Percentiles rank a stretch among this genome's conserved stretches.
These are phyloP conservation scores for Lophius piscatorius DNA, from an alignment of 2,113 vertebrate genomes.

Conservation along the genomic window DNA sequence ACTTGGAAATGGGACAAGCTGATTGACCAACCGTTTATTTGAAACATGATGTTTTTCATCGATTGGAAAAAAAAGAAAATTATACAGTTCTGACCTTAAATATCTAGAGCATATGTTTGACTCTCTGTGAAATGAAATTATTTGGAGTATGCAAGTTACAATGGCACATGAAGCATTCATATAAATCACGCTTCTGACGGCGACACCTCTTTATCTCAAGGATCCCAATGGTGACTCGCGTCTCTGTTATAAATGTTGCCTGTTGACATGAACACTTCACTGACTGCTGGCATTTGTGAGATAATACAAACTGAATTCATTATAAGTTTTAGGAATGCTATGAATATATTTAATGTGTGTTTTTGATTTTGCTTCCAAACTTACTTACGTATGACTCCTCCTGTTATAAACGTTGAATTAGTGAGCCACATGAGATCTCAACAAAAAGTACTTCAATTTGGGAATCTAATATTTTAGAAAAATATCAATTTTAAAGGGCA, in stretches of 20 bases:
- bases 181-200: neutral
- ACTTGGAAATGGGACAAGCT: conserved; percentile 23
- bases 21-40: conserved; percentile 15
- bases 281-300: conserved; percentile 32
- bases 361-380: conserved; percentile 33
- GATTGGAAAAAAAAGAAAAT: conserved; percentile 7
- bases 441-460: neutral
- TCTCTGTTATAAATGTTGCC: conserved; percentile 27
- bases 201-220: conserved; percentile 20
- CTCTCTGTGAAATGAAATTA: neutral
- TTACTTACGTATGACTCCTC: neutral
- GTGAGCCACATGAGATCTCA: neutral
- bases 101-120: conserved; percentile 2
- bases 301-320: conserved; percentile 38
- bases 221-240: neutral
- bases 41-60: conserved; percentile 8
- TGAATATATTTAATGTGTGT: conserved; percentile 30
- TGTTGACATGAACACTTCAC: conserved; percentile 52
- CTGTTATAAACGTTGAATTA: too few species aligned
- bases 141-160: too few species aligned
- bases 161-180: neutral
- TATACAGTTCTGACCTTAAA: too few species aligned
- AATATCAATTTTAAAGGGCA: conserved; percentile 15
- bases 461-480: neutral
- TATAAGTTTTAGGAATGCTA: conserved; percentile 24